Base-by-base conservation (phyloP, 2,888 invertebrate species). In the Rhagonycha fulva region DNA sequence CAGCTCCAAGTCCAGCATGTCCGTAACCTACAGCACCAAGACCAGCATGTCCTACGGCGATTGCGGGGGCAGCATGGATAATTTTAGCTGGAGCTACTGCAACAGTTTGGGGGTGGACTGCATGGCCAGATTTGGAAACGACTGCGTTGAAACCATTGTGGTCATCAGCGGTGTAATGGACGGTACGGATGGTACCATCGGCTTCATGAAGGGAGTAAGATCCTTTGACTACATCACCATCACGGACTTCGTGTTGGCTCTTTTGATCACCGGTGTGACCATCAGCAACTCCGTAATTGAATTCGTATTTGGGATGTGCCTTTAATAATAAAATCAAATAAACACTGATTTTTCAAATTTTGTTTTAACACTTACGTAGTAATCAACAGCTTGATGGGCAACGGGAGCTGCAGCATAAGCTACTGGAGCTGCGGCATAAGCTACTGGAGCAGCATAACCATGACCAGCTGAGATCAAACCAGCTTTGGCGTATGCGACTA, bases 81-180 rank as follows among this genome's bases (percentile, higher is more conserved):
- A 81, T 80, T 19, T 77, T 70, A 32, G 75, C 75, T 14, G 76
- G 76, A 32, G 78, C 78, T 66, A 72, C 74, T 26, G 70, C 78
- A 60, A 79, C 70, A n/a, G 77, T 77, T 70, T 24, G 89, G 62
- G 77, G 90, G 83, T 90, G 90, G 1, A 88, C 88, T 23, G 90
- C 89, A 81, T 93, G 92, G 70, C 92, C 92, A 61, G 83, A 80
- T 76, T 82, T 83, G 76, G 84, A 83, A 2, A 86, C 86, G 4
- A 77, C 77, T 9, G 86, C 86, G 76, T 86, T 85, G 82, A 86
- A 91, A 88, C 91, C 91, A 77, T 88, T 89, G 79, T 89, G 88
- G 77, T 90, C 89, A 84, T 91, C 91, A 78, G 91, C 91, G 76
- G 90, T 86, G 84, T 91, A 91, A 80, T 89, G 88, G 71, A 91